Evolutionary conservation across 2,113 vertebrate genomes (phyloP), one percentile per base, ranked within the genome.

Genomic region (Asarcornis scutulata): DNA sequence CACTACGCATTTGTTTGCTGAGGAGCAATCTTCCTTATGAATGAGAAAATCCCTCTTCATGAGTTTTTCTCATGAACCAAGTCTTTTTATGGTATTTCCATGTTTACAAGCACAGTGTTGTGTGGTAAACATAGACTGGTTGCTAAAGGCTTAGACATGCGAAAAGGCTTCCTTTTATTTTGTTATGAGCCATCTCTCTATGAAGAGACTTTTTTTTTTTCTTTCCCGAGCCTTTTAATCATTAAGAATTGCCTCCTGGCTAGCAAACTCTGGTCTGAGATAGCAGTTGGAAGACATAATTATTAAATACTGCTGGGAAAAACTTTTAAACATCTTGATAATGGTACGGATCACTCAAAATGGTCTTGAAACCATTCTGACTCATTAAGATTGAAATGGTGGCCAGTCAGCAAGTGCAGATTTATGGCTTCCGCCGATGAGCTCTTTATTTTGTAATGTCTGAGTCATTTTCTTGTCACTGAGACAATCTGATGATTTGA

Each of bases 31-130:
- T 71, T 8, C 68, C 11, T 76, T 18, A 53, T 56, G 63, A 91
- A 74, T 88, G 66, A 94, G 76, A 38, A 95, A 86, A 93, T 56
- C n/a, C 48, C 26, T 84, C 38, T 72, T 46, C 81, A 68, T 68
- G 75, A 66, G n/a, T 78, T 85, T 95, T 93, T 68, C 60, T 88
- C 76, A 53, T 32, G 6, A 79, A 86, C 2, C 2, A 62, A 83
- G 11, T 78, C 53, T 81, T 89, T 75, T 21, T 63, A 86, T 11
- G 72, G 10, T 36, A 75, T 64, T 90, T 90, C 80, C 73, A 42
- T 32, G 42, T 64, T 50, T 93, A 52, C 58, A 40, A 81, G 48
- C 25, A 27, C 9, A 78, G 11, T 18, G 16, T 29, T 68, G 62
- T 74, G 68, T 72, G 68, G 73, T 64, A 84, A 88, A 86, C 62